Evolutionary conservation across 2,797 vertebrate genomes (phyloP), one percentile per base, ranked within the genome.

Genomic region (Trichosurus vulpecula): DNA sequence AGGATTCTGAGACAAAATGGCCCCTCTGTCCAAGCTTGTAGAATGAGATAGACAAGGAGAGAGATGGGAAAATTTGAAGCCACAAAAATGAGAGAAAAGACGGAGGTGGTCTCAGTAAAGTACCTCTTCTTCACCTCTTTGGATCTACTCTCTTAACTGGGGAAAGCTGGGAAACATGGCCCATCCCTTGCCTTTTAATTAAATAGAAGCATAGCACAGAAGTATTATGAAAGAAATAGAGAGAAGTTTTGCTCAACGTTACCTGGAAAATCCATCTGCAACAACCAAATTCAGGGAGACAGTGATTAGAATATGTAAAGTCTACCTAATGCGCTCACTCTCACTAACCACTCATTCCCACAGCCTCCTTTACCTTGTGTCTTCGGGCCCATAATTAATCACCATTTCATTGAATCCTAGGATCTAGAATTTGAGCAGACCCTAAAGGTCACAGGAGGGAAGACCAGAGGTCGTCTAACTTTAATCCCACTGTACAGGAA

Each of bases 1-100:
- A 92, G 54, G 54, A 91, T 41, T 87, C 93, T 91, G 87, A 96
- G 94, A 97, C 97, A 98, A 98, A 97, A 97, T 97, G 95, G 95
- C 97, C 96, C 95, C 95, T 74, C 56, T 54, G 41, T 47, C 10
- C 4, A 87, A 96, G 93, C 93, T 95, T 52, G 35, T 56, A 93
- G 51, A 27, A 52, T 93, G 90, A 96, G 57, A 95, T 6, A 89
- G 94, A 95, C 57, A 95, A 90, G 94, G 95, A 94, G 54, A 66
- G 47, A 54, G n/a, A 54, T 91, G 74, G 94, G 25, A 94, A 94
- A 55, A 87, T 29, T 29, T 56, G 51, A 51, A 91, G 6, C 4
- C 54, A 51, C 31, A 54, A 74, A 92, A 22, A 93, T 31, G 52
- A 92, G 35, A 57, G 54, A 56, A 93, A 94, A 81, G 16, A 92